Base-by-base conservation (phyloP, 1,140 invertebrate species). In the Colletes gigas region DNA sequence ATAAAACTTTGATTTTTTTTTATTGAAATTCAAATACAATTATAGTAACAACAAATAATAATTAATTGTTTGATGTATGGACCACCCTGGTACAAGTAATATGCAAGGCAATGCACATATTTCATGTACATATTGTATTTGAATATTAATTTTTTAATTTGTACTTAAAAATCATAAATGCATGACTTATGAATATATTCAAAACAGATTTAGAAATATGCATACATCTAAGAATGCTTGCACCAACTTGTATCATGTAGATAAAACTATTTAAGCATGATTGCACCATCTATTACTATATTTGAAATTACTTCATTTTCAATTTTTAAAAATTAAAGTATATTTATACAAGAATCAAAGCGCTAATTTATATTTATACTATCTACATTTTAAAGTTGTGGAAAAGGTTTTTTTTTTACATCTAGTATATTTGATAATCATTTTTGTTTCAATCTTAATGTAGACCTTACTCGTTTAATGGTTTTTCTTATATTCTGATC, bases 241-340 rank as follows among this genome's bases (percentile, higher is more conserved):
- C 59, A 78, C 63, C 44, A 74, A 78, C 47, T 71, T 70, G 65
- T 66, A 81, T 72, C 63, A 74, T 54, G 65, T 83, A 86, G 63
- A 81, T 70, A 14, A 57, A 63, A 52, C 17, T 73, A 41, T 85
- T 83, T 84, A 83, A 83, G 81, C 73, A 88, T 86, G 75, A 59
- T 72, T 74, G 84, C 80, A 83, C 83, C n/a, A 75, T 68, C 74
- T 84, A 60, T 66, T 63, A 54, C n/a, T 62, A 30, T 52, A 63
- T 39, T 55, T 57, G 66, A 74, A 30, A 50, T 47, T 67, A 50
- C 50, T 66, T 50, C n/a, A 76, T 74, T 52, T 52, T 54, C 4
- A 47, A 73, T 44, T 47, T 55, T 55, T 47, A n/a, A 59, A 55
- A 9, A 19, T 10, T 17, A 39, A 19, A 50, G 41, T 9, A 14